phyloP scores from a whole-genome alignment of 2,797 vertebrate species.

The Rhynchonycteris naso region DNA sequence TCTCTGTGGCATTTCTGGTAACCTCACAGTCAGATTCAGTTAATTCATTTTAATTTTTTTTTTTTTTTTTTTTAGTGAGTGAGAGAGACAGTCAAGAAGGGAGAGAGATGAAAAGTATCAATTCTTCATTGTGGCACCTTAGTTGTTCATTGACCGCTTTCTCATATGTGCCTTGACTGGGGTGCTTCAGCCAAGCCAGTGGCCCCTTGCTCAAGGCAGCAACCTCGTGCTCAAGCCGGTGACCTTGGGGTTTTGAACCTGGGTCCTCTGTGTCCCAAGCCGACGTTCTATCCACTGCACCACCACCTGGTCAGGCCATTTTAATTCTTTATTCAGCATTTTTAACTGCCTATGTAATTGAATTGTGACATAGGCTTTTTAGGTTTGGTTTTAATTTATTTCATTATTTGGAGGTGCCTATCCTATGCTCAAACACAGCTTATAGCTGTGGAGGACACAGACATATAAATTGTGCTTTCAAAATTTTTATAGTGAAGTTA shows the following conservation, averaged over 20 bases:
- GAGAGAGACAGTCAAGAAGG: too few species aligned
- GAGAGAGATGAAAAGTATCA: too few species aligned
- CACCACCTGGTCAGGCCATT: background rate
- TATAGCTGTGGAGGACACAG: background rate
- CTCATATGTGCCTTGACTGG: too few species aligned
- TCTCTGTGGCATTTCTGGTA: conserved; percentile 4
- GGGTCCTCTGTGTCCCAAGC: too few species aligned
- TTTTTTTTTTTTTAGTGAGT: background rate
- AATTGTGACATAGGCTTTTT: background rate
- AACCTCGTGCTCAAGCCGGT: too few species aligned
- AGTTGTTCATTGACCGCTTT: too few species aligned
- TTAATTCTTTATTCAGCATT: background rate
- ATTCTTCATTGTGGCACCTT: too few species aligned
- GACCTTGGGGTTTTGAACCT: too few species aligned
- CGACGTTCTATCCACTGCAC: too few species aligned
- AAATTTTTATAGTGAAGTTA: background rate
- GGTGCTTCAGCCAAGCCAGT: too few species aligned
- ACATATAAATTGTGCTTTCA: background rate
- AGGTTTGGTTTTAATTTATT: conserved; percentile 16
- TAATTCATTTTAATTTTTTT: conserved; percentile 22
- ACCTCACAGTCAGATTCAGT: background rate
- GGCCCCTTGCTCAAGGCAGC: too few species aligned
- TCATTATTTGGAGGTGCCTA: background rate
- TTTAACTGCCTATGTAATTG: background rate
- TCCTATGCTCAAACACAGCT: background rate